Base-by-base conservation (phyloP, 2,888 invertebrate species). In the Pseudanteris insignis region DNA sequence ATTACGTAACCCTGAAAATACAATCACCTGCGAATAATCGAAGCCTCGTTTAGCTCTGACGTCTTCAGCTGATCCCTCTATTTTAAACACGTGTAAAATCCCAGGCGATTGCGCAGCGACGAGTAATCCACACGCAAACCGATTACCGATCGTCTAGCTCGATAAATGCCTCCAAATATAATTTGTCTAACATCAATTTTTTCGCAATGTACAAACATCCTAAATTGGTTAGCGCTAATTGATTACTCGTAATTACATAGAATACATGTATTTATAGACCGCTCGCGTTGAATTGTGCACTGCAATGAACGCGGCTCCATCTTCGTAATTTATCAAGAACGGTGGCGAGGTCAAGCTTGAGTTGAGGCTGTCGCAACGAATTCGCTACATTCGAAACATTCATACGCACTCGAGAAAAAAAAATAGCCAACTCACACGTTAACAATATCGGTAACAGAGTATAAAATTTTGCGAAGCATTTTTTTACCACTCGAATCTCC, bases 221-320 rank as follows among this genome's bases (percentile, higher is more conserved):
- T 62, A 62, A 55, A 62, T 37, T 51, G n/a, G 28, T 57, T 47
- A 37, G 14, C 12, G 10, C 51, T 62, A 24, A 32, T 47, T 26
- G 30, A 13, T 62, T 40, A 41, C 40, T 47, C 41, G 29, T 62
- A 57, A 57, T 57, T 47, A 62, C 62, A 57, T 57, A 51, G 43
- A 57, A 25, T 57, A 62, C 57, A 57, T 44, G 53, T 57, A 57
- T 62, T 57, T 57, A 62, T 62, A 62, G 57, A 57, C 41, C 29
- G 44, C 12, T 43, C 34, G 38, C 55, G 25, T 43, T 28, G 11
- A 36, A 12, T 36, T 43, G 53, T 57, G 54, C 61, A n/a, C n/a
- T n/a, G n/a, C n/a, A n/a, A n/a, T n/a, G n/a, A n/a, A n/a, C 33
- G 40, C 40, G 36, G 24, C 21, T 29, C 43, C 38, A 30, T 41